Evolutionary conservation across 2,113 vertebrate genomes (phyloP).

Genomic region (Xiphophorus couchianus): DNA sequence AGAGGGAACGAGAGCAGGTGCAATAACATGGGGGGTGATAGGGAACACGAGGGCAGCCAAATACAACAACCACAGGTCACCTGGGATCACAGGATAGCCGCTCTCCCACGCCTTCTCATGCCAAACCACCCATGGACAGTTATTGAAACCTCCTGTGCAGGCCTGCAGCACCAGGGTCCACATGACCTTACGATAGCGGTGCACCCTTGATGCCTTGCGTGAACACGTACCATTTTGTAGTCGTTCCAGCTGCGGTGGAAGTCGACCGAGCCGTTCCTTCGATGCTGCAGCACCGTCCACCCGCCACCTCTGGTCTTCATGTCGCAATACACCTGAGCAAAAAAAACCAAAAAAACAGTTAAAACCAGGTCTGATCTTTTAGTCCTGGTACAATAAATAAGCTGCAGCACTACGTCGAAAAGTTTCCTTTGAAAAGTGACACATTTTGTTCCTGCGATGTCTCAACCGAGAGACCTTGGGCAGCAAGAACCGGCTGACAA

Average conservation of each 20-base stretch:
- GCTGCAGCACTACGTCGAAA: not conserved
- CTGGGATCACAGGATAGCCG: constrained; percentile 50
- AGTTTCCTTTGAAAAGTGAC: not conserved
- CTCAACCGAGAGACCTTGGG: not conserved
- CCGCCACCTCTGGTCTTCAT: constrained; percentile 85
- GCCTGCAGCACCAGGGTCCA: constrained; percentile 6
- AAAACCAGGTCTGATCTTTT: not conserved
- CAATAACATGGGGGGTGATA: constrained; percentile 65
- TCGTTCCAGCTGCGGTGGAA: constrained; percentile 85
- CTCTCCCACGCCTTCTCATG: constrained; percentile 59
- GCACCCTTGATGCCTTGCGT: too few relatives aligned
- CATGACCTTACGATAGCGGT: constrained; percentile 2
- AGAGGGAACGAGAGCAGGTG: constrained; percentile 69
- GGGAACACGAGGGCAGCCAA: constrained; percentile 57
- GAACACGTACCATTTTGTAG: constrained; percentile 79
- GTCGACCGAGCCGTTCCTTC: constrained; percentile 79
- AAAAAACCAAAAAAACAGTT: not conserved
- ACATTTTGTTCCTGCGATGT: not conserved
- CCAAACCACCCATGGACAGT: constrained; percentile 35
- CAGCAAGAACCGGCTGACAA: not conserved
- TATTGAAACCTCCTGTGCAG: constrained; percentile 63
- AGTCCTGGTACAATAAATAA: not conserved
- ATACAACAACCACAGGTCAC: constrained; percentile 67
- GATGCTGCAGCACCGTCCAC: constrained; percentile 85
- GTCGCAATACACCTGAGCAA: constrained; percentile 81